Evolutionary conservation across 2,888 invertebrate genomes (phyloP), one percentile per base, ranked within the genome.

Genomic region (Microctonus hyperodae): DNA sequence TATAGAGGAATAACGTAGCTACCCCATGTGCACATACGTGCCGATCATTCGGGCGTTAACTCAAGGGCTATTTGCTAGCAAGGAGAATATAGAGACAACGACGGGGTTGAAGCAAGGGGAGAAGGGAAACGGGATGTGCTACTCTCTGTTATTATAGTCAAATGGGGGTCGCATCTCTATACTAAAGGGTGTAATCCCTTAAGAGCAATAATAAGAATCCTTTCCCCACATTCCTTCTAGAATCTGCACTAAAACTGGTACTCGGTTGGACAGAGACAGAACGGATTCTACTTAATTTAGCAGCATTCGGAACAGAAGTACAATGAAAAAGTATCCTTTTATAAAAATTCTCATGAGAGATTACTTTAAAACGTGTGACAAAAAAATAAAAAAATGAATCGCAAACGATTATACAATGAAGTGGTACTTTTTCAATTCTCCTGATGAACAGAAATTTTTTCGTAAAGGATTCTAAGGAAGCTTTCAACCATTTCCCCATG

Each of bases 191-290:
- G 76, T 82, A 82, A 83, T 83, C 83, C 81, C 83, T 81, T 81
- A 83, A 82, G 83, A 82, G 81, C 81, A 82, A 82, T 82, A 83
- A 81, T 82, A 81, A 80, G 81, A 82, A 82, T 81, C 81, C 81
- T 82, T 80, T 80, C 76, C 75, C 75, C 69, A 68, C 63, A 64
- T 69, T 63, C 65, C 70, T 65, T 66, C 35, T 28, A 59, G 62
- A 72, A 72, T 69, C 69, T 67, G 16, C 37, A 55, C 53, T 53
- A 65, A 65, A 65, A 59, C 65, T 53, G 64, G 67, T 68, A 20
- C 23, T 51, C 23, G 25, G 48, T 44, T 48, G 44, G 31, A 22
- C 44, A 16, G 44, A 23, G 28, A n/a, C n/a, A 48, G 22, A 60
- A 33, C 20, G 23, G 33, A 31, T 20, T n/a, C 16, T 20, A 48